These are phyloP conservation scores for Bolinopsis microptera DNA, from an alignment of 37 sponge, comb jelly and placozoan genomes.

Conservation along the genomic window DNA sequence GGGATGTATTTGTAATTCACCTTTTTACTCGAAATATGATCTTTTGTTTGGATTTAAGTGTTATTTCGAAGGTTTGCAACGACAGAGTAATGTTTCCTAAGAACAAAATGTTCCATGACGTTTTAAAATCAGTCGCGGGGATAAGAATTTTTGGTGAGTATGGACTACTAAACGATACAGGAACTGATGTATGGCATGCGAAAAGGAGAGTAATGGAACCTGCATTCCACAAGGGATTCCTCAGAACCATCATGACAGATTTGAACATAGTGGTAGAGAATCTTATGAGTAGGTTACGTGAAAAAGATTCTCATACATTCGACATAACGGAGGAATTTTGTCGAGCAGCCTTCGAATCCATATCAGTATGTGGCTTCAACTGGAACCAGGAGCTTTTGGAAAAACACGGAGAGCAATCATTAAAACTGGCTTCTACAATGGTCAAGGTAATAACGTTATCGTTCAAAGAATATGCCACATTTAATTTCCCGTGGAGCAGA, in stretches of 20 bases:
- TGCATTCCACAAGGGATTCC: slow-evolving; percentile 21
- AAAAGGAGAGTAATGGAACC: background rate
- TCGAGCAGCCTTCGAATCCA: background rate
- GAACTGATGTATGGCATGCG: background rate
- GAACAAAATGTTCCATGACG: background rate
- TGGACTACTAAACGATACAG: slow-evolving; percentile 31
- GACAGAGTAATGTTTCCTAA: background rate
- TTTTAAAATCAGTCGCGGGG: slow-evolving; percentile 2
- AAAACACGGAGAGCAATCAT: background rate
- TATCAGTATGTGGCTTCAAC: slow-evolving; percentile 2
- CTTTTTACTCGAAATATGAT: background rate
- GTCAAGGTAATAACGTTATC: background rate
- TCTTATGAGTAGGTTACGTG: background rate
- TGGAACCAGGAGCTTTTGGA: background rate
- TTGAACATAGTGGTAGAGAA: background rate
- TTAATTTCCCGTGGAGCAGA: background rate
- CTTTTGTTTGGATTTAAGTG: background rate
- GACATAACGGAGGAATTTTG: background rate
- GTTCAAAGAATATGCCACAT: background rate
- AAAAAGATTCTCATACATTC: background rate
- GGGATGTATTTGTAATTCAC: background rate
- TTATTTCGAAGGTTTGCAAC: background rate
- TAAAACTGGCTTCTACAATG: background rate
- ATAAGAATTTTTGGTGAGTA: slow-evolving; percentile 26
- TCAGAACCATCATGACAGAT: background rate